Evolutionary conservation across 2,888 invertebrate species (phyloP).

Genomic region (Aelia acuminata): DNA sequence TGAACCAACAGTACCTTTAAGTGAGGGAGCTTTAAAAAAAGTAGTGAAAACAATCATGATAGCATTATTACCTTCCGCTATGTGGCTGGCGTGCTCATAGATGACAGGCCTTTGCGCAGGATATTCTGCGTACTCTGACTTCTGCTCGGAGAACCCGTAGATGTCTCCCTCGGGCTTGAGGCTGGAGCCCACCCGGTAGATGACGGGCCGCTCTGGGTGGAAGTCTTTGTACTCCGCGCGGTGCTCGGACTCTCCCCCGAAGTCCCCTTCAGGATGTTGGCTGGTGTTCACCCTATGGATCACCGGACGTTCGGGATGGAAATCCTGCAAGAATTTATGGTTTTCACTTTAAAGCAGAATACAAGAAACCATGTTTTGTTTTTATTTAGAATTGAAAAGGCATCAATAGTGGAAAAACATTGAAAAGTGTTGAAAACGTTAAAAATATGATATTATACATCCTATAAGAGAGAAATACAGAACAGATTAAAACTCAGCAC

Average conservation of each 20-base stretch:
- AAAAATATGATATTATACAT: too few relatives aligned
- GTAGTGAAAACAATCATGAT: too few relatives aligned
- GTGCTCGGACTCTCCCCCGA: constrained; percentile 61
- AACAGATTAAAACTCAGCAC: too few relatives aligned
- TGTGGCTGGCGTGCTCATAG: constrained; percentile 50
- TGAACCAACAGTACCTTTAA: too few relatives aligned
- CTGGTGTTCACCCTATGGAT: constrained; percentile 60
- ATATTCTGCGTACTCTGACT: constrained; percentile 64
- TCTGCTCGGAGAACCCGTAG: constrained; percentile 57
- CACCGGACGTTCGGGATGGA: constrained; percentile 63
- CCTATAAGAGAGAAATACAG: too few relatives aligned
- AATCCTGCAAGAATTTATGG: constrained; percentile 64
- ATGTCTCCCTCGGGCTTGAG: constrained; percentile 63
- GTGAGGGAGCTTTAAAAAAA: too few relatives aligned
- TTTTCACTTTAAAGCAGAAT: too few relatives aligned
- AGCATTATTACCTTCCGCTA: not conserved
- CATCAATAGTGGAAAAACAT: too few relatives aligned
- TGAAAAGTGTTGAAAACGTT: too few relatives aligned
- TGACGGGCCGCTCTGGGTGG: constrained; percentile 63
- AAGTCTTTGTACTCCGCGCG: constrained; percentile 63
- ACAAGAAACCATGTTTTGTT: too few relatives aligned
- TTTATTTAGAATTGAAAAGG: too few relatives aligned
- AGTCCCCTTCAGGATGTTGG: constrained; percentile 64
- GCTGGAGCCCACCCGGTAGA: constrained; percentile 62
- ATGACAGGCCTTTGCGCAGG: constrained; percentile 50